A percentile compares a stretch with the other conserved stretches of the same genome.
phyloP scores from a whole-genome alignment of 2,113 vertebrate species.

The Calonectris borealis region DNA sequence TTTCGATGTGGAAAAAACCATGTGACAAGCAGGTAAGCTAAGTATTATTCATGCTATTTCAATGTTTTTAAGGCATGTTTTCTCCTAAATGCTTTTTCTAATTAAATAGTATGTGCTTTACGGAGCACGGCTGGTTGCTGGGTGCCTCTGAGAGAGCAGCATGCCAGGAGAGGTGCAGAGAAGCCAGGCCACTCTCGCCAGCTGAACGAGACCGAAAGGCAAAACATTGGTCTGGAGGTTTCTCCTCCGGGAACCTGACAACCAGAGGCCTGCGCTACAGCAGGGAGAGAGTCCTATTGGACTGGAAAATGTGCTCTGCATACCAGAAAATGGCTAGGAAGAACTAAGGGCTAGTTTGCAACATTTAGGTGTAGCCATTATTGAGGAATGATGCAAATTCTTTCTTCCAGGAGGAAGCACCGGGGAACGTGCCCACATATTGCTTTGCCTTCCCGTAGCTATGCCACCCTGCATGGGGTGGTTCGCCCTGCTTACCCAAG shows the following conservation, averaged over 20 bases:
- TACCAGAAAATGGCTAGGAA: not conserved
- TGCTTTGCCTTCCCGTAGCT: not conserved
- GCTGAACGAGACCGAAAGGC: not conserved
- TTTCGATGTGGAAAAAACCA: not conserved
- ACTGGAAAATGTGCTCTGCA: not conserved
- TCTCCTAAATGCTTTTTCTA: not conserved
- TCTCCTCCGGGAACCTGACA: not conserved
- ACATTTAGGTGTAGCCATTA: not conserved
- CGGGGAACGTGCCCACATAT: not conserved
- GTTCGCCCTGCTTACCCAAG: not conserved
- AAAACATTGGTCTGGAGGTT: not conserved
- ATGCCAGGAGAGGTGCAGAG: not conserved
- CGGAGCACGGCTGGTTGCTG: not conserved
- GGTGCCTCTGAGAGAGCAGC: not conserved
- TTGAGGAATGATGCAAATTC: constrained; percentile 24
- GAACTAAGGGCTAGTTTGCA: not conserved
- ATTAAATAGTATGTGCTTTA: not conserved
- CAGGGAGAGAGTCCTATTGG: not conserved
- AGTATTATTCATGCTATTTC: not conserved
- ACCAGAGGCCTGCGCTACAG: not conserved
- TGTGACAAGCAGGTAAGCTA: constrained; percentile 11
- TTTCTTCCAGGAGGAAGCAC: not conserved
- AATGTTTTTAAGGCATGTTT: not conserved
- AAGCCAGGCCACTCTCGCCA: not conserved
- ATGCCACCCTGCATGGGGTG: not conserved